Base-by-base conservation (phyloP, 2,113 vertebrate genomes). In the Xiphophorus couchianus region DNA sequence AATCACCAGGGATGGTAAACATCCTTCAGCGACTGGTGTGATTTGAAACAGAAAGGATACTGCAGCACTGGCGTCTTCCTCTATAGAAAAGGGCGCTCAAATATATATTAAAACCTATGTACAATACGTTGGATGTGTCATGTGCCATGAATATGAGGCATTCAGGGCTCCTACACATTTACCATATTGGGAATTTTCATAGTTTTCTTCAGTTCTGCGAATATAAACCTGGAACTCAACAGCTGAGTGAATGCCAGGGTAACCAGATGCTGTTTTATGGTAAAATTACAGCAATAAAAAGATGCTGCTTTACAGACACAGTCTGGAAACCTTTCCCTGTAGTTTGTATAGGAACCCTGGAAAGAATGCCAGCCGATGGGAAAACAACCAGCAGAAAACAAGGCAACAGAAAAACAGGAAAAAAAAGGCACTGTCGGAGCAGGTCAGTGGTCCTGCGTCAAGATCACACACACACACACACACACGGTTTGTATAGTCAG, bases 391-490 rank as follows among this genome's bases (percentile, higher is more conserved):
- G 83, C 76, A 73, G 70, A 86, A 89, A 81, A 82, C 66, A 91
- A 89, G 84, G 85, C 89, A 92, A 92, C 88, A 77, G 78, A 93
- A 88, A 90, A 83, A 68, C 19, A 71, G 31, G 75, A 37, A 73
- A 81, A 91, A 95, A 96, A 96, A 98, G 96, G 96, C 96, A 97
- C 97, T 96, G 96, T 94, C 90, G 95, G 96, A 96, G 95, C 78
- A 67, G 84, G 76, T 77, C 54, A 54, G 65, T 48, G 44, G 79
- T 44, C 33, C 58, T 60, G 54, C 0, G 62, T 54, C 37, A 42
- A 44, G 65, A 28, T 65, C 51, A 74, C 29, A 51, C 69, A 63
- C 61, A 61, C 29, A 51, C 69, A 63, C 61, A 61, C 39, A 63
- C 69, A 73, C 35, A 65, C 73, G 63, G 54, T n/a, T 42, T 15